Percentiles rank a stretch among this genome's conserved stretches.
phyloP scores from a whole-genome alignment of 2,797 vertebrate genomes.

The Mycteria americana region DNA sequence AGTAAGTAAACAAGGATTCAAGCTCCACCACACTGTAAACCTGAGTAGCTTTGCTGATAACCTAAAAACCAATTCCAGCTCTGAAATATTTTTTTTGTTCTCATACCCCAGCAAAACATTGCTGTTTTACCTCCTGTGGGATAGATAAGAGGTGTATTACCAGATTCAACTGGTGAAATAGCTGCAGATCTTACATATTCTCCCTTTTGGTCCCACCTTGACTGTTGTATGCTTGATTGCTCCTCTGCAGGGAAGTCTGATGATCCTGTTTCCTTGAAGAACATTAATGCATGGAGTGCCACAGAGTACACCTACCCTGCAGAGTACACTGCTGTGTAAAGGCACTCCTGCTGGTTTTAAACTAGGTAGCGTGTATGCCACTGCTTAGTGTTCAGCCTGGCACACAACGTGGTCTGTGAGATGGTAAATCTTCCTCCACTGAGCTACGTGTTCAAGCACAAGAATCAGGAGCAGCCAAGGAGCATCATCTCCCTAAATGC shows the following conservation, averaged over 20 bases:
- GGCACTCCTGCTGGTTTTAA: conserved; percentile 15
- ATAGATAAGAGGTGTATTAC: not conserved
- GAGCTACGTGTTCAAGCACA: not conserved
- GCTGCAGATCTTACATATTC: not conserved
- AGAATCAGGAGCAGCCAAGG: not conserved
- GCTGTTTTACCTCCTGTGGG: conserved; percentile 7
- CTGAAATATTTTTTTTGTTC: not conserved
- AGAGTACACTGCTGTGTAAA: not conserved
- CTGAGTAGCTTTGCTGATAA: not conserved
- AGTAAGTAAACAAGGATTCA: not conserved
- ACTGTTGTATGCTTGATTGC: conserved; percentile 16
- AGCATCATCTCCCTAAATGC: not conserved
- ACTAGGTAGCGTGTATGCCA: not conserved
- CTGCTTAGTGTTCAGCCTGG: not conserved
- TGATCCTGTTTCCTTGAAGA: conserved; percentile 12
- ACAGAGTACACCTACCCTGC: conserved; percentile 5
- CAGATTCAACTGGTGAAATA: not conserved
- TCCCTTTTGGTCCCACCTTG: not conserved
- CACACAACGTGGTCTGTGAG: not conserved
- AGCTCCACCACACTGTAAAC: not conserved
- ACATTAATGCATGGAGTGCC: conserved; percentile 17
- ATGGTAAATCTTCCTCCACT: not conserved
- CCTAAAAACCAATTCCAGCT: not conserved
- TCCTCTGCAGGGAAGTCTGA: conserved; percentile 42
- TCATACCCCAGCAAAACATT: not conserved